Evolutionary conservation across 2,888 invertebrate genomes (phyloP), one percentile per base, ranked within the genome.

Genomic region (Drosophila merina): DNA sequence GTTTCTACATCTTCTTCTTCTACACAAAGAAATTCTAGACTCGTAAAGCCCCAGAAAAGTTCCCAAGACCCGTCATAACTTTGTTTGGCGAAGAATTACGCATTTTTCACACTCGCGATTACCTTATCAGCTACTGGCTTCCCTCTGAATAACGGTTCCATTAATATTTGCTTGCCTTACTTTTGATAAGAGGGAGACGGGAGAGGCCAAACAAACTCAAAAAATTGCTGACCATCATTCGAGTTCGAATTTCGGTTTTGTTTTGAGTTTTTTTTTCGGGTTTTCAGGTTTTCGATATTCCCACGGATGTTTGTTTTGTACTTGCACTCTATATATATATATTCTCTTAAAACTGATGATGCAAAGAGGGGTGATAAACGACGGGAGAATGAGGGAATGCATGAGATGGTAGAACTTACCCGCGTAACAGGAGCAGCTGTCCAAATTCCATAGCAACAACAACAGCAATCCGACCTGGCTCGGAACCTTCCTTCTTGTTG

Each of bases 361-460:
- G 33, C 33, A 36, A 12, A 5, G 36, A 36, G 36, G 36, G 36
- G 36, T 51, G 50, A 26, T 26, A 38, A 9, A 12, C 9, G 3
- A 14, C 9, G 20, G 4, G 42, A 26, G 44, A 28, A 42, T 9
- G 20, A 38, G 45, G 40, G 57, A 51, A 51, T 42, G 57, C 40
- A 60, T 31, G 14, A 4, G 9, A n/a, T 33, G 33, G 10, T 20
- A 20, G 20, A 81, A 82, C 82, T 82, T 82, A 82, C 82, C 82
- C 82, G 82, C 84, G 82, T 84, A 82, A 82, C 82, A 84, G 73
- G 79, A 84, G 82, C 82, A 82, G 82, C 82, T 82, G 82, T 77
- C 77, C 75, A 73, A 69, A 69, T 64, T 69, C 67, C 76, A 63
- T 54, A 75, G 66, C 40, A 40, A 30, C 62, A 60, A 30, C 45